Evolutionary conservation across 2,888 invertebrate genomes (phyloP).

Genomic region (Tipula unca): DNA sequence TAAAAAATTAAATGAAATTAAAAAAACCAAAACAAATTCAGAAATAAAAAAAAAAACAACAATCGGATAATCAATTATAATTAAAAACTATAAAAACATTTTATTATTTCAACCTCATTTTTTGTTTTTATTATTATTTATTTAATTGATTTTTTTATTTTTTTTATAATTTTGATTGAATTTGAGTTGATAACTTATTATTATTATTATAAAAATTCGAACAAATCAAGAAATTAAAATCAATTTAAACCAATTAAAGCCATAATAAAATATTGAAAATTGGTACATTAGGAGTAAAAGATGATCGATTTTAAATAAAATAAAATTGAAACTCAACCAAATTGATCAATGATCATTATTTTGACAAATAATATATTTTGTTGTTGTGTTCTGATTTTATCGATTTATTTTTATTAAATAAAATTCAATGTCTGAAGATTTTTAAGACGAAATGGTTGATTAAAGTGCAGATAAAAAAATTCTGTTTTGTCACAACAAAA

Average conservation of each 20-base stretch:
- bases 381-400: neutral
- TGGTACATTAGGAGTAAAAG: neutral
- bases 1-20: neutral
- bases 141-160: neutral
- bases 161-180: neutral
- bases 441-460: neutral
- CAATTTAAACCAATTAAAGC: neutral
- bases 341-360: conserved; percentile 8
- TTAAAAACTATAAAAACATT: neutral
- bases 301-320: neutral
- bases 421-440: neutral
- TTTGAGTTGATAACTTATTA: neutral
- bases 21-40: neutral
- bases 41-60: neutral
- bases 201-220: neutral
- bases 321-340: neutral
- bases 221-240: conserved; percentile 8
- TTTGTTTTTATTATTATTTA: neutral
- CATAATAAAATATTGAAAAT: neutral
- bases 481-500: neutral
- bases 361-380: neutral
- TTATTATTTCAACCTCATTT: neutral
- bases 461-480: neutral
- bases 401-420: neutral
- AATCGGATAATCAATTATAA: neutral